A percentile compares a stretch with the other conserved stretches of the same genome.
Evolutionary conservation across 2,113 vertebrate genomes (phyloP).

Genomic region (Actenoides lindsayi): DNA sequence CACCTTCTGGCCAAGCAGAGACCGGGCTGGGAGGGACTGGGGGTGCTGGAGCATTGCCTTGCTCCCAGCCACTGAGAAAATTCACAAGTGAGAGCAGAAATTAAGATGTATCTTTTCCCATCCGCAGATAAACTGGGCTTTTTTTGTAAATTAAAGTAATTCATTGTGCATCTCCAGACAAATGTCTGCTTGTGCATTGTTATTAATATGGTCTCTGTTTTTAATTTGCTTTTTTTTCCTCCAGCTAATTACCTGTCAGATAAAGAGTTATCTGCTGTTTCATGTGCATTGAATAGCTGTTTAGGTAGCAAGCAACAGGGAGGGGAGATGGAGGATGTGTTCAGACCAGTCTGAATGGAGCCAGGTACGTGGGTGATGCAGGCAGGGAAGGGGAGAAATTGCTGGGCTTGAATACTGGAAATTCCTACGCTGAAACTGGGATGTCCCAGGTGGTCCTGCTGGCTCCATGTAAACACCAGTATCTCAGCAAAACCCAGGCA

Average conservation of each 20-base stretch:
- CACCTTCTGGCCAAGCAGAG: accelerated
- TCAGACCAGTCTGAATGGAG: not conserved
- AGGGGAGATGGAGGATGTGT: not conserved
- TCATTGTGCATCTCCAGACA: slow-evolving; percentile 54
- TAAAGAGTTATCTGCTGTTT: slow-evolving; percentile 20
- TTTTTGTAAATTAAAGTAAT: slow-evolving; percentile 67
- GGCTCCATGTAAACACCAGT: accelerated
- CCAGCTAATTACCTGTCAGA: slow-evolving; percentile 59
- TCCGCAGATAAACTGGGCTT: not conserved
- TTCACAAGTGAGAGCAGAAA: not conserved
- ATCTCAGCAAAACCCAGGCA: not conserved
- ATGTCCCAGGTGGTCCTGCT: not conserved
- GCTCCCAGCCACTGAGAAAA: not conserved
- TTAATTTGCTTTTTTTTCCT: slow-evolving; percentile 47
- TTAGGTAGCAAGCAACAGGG: not conserved
- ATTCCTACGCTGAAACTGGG: not conserved
- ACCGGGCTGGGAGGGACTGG: not conserved
- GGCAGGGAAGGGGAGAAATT: not conserved
- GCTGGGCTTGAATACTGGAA: not conserved
- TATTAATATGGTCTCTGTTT: slow-evolving; percentile 59
- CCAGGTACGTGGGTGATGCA: accelerated
- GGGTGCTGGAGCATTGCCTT: not conserved
- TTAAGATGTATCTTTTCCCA: slow-evolving; percentile 8
- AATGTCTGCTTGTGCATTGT: not conserved
- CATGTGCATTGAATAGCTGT: not conserved